Evolutionary conservation across 35 echinoderm and acorn worm species (phyloP), one percentile per base, ranked within the genome.

Genomic region (Anneissia japonica): DNA sequence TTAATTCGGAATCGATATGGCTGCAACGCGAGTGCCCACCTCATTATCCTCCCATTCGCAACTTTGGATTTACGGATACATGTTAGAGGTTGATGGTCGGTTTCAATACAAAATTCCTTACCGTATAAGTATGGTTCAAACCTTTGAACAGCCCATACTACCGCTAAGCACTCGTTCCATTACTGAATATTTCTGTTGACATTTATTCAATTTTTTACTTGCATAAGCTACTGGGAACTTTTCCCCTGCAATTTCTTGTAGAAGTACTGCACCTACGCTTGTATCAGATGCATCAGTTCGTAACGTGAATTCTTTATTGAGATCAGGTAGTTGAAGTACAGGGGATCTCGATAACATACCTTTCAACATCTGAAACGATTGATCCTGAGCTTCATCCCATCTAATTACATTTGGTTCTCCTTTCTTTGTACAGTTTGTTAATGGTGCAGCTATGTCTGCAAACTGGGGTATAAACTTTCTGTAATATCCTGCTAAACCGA

Each of bases 51-150:
- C 10, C 89, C 72, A 72, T 91, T 94, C 2, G 80, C 46, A 14
- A 81, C 76, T 74, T 87, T 88, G 0, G 82, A 1, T 12, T 74
- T 74, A 26, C n/a, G n/a, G n/a, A n/a, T n/a, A 31, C 73, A 89
- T 19, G 82, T 38, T 26, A 93, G 37, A 9, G 86, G 82, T 35
- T 93, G 73, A 26, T 93, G 91, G 34, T 86, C 89, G n/a, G 89
- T 91, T 74, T 91, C 31, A 16, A 91, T 64, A 0, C 32, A 36
- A 82, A 91, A 86, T 36, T 91, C 84, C 21, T 21, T 86, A 0
- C 89, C 83, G 46, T 91, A 81, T 23, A 91, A 23, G 35, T 92
- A 92, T 45, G 90, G 56, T 88, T 87, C 35, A 45, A 92, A 83
- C 21, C 82, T 82, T 36, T 72, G 38, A 35, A 92, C 81, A 46